Evolutionary conservation across 2,797 vertebrate genomes (phyloP).

Genomic region (Lutjanus campechanus): DNA sequence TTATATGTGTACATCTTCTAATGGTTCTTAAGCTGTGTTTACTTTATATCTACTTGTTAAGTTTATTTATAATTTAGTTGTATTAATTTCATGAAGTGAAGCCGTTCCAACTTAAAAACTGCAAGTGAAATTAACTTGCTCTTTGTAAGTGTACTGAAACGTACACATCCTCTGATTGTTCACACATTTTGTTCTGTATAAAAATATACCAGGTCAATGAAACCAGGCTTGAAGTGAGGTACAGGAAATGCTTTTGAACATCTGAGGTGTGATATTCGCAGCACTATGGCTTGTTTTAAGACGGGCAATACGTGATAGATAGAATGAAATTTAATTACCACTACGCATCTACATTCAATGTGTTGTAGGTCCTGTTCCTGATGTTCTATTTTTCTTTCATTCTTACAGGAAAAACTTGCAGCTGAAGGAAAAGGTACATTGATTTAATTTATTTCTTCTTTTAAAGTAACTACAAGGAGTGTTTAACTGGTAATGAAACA

Average conservation of each 20-base stretch:
- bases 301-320: neutral
- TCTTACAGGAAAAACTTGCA: conserved; percentile 53
- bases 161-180: neutral
- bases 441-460: neutral
- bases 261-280: neutral
- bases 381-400: conserved; percentile 25
- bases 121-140: conserved; percentile 10
- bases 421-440: conserved; percentile 64
- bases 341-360: neutral
- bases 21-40: no score
- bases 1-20: no score
- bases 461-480: no score
- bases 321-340: neutral
- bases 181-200: neutral
- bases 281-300: neutral
- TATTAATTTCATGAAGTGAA: no score
- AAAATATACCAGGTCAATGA: neutral
- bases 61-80: no score
- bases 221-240: neutral
- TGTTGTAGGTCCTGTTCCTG: neutral
- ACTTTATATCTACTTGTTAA: no score
- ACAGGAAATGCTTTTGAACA: conserved; percentile 52
- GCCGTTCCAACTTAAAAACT: no score
- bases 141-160: no score
- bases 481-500: no score